Base-by-base conservation (phyloP, 1,140 invertebrate genomes). In the Temnothorax nylanderi region DNA sequence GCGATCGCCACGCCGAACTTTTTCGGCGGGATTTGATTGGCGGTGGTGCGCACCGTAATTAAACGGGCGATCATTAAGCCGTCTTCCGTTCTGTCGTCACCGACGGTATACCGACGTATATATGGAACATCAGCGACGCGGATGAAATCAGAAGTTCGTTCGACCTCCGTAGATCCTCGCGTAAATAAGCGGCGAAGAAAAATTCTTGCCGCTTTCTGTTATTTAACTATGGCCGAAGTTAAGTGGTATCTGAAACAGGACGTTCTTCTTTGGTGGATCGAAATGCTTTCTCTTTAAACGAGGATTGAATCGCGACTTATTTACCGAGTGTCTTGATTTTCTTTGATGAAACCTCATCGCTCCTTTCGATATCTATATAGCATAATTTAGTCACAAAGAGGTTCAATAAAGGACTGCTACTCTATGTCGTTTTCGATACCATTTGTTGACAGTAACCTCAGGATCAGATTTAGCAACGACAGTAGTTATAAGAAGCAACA, bases 21-120 rank as follows among this genome's bases (percentile, higher is more conserved):
- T 67, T 87, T 87, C 78, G 56, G 58, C 54, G 13, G 67, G 54
- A 47, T 74, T 84, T 82, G 67, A 72, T 82, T 72, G 80, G 51
- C 80, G 67, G 67, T 81, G 47, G 32, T 44, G 37, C 10, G 78
- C 49, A 21, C 80, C 67, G 67, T 60, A 74, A 84, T 84, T 84
- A 75, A 84, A 81, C 49, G 78, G 44, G 21, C 65, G 65, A 81
- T 81, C 78, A 72, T 81, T 81, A 81, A 75, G 32, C 41, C 69
- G 18, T 26, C 67, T 60, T 60, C 54, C 67, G 54, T 60, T 34
- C 67, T 44, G 37, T 82, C 67, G 37, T 32, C 37, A 41, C 10
- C 13, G 47, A 34, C 21, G 47, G 13, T 37, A 37, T 18, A n/a
- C 26, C 18, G 58, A 21, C 26, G 47, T 49, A 26, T 26, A 21